These are phyloP conservation scores for Glareola pratincola DNA, from an alignment of 2,113 vertebrate species.

Conservation along the genomic window DNA sequence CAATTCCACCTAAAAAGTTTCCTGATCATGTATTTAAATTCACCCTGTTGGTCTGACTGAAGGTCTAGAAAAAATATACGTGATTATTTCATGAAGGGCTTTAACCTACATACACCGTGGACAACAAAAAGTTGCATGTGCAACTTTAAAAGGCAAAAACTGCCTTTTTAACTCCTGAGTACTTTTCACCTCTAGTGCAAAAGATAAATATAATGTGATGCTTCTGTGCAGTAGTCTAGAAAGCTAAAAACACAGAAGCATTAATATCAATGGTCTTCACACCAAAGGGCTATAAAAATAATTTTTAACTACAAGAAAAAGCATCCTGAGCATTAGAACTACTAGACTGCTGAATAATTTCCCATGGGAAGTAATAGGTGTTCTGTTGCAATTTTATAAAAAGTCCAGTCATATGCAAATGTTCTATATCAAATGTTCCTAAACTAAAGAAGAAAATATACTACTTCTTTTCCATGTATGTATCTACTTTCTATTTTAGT, in stretches of 20 bases:
- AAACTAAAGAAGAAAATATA: not conserved
- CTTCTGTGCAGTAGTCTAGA: not conserved
- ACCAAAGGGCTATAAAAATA: not conserved
- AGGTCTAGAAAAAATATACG: not conserved
- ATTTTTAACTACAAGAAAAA: not conserved
- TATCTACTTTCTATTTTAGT: not conserved
- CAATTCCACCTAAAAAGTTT: not conserved
- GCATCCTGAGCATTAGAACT: not conserved
- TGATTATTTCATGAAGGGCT: not conserved
- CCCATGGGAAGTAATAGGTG: not conserved
- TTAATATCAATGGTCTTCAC: not conserved
- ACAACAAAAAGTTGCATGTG: not conserved
- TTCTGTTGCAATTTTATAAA: not conserved
- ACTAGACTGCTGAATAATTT: not conserved
- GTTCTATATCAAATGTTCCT: not conserved
- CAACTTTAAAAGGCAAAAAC: not conserved
- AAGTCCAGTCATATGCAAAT: not conserved
- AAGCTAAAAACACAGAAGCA: not conserved
- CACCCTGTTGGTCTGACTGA: not conserved
- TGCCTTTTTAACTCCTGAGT: not conserved
- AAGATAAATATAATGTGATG: not conserved
- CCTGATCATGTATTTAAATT: not conserved
- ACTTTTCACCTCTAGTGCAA: not conserved
- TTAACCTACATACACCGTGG: not conserved
- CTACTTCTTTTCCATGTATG: not conserved